These are phyloP conservation scores for Agelas oroides DNA, from an alignment of 37 sponge, comb jelly and placozoan species.

Conservation along the genomic window DNA sequence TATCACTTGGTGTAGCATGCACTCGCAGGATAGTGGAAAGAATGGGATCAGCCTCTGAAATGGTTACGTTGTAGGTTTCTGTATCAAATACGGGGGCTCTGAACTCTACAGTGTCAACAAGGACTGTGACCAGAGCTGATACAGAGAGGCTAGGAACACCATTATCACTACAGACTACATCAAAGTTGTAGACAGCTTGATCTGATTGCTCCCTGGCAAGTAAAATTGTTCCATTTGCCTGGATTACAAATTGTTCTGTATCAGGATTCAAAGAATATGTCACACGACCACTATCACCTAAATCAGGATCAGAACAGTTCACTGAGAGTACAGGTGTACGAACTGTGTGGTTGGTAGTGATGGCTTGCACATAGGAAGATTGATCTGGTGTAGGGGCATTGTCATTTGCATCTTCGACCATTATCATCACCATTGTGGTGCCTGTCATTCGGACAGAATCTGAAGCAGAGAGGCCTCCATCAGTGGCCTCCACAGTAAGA, in stretches of 20 bases:
- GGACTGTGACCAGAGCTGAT: conserved; percentile 68
- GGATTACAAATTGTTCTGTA: conserved; percentile 30
- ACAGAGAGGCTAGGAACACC: conserved; percentile 53
- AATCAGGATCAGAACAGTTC: conserved; percentile 56
- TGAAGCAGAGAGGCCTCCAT: conserved; percentile 59
- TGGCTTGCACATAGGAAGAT: conserved; percentile 45
- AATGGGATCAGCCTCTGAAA: conserved; percentile 47
- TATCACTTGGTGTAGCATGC: conserved; percentile 52
- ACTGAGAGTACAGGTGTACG: conserved; percentile 38
- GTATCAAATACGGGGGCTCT: conserved; percentile 65
- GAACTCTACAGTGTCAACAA: conserved; percentile 49
- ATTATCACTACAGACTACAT: conserved; percentile 65
- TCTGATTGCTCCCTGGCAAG: conserved; percentile 35
- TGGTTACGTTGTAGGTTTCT: conserved; percentile 27
- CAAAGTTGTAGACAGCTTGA: conserved; percentile 61
- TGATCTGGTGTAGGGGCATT: conserved; percentile 44
- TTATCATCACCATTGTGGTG: conserved; percentile 46
- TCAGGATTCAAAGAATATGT: conserved; percentile 30
- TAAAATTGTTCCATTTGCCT: conserved; percentile 48
- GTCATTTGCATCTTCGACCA: conserved; percentile 60
- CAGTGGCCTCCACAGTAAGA: conserved; percentile 66
- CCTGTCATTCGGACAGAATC: conserved; percentile 34
- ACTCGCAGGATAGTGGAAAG: conserved; percentile 27
- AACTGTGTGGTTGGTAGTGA: conserved; percentile 52
- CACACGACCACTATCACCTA: conserved; percentile 24